Percentiles rank a stretch among this genome's conserved stretches.
These are phyloP conservation scores for Elgaria multicarinata DNA, from an alignment of 2,113 vertebrate species.

Conservation along the genomic window DNA sequence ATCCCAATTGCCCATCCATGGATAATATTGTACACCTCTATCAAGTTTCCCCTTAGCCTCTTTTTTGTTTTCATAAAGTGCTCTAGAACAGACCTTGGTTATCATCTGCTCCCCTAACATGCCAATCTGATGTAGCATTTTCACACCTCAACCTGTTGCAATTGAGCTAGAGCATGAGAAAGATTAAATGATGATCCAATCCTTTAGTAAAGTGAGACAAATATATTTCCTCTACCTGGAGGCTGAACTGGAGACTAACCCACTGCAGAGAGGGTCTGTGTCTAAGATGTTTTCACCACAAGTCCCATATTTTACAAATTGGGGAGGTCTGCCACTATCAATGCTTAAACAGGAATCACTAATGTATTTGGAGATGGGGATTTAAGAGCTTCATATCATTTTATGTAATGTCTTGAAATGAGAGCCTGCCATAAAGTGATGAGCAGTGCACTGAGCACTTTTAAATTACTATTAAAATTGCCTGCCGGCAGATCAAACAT, in stretches of 20 bases:
- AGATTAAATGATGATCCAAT: conserved; percentile 7
- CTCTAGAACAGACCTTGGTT: background rate
- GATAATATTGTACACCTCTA: no score
- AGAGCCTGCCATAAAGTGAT: conserved; percentile 61
- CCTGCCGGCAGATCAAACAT: conserved; percentile 46
- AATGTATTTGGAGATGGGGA: conserved; percentile 56
- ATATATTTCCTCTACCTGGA: conserved; percentile 5
- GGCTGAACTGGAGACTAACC: conserved; percentile 37
- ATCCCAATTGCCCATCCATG: no score
- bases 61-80: conserved; percentile 3
- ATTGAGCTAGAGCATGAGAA: background rate
- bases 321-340: conserved; percentile 34
- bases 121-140: background rate
- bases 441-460: conserved; percentile 56
- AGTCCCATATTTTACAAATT: conserved; percentile 41
- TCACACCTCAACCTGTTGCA: background rate
- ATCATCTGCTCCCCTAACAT: background rate
- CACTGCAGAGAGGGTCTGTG: conserved; percentile 1
- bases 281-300: conserved; percentile 39
- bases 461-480: conserved; percentile 67
- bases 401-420: conserved; percentile 64
- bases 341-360: conserved; percentile 50
- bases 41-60: no score
- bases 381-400: conserved; percentile 62
- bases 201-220: conserved; percentile 51